phyloP scores from a whole-genome alignment of 2,797 vertebrate species.

The Enteromius radiatus region DNA sequence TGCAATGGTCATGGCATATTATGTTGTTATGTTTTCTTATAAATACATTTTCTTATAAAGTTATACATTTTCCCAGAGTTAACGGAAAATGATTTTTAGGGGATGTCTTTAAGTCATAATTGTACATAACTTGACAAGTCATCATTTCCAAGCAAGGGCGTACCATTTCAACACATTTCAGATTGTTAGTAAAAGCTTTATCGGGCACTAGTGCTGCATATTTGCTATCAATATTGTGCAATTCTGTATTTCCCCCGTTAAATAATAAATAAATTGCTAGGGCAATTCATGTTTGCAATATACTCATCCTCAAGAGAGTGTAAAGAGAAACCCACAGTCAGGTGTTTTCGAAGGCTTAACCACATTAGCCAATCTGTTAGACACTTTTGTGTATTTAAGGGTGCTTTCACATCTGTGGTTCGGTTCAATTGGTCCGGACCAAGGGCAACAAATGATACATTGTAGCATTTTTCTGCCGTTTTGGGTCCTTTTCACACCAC shows the following conservation, averaged over 20 bases:
- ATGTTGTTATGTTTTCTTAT: background rate
- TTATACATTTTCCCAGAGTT: background rate
- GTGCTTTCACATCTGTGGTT: too few species aligned
- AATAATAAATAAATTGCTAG: background rate
- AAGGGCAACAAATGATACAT: too few species aligned
- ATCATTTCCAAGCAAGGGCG: background rate
- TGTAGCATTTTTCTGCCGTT: too few species aligned
- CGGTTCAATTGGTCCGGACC: too few species aligned
- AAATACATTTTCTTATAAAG: background rate
- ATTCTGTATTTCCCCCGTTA: background rate
- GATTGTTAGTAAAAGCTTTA: background rate
- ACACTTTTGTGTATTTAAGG: too few species aligned
- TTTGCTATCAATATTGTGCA: background rate
- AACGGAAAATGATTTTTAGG: too few species aligned
- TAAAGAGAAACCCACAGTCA: slow-evolving; percentile 9
- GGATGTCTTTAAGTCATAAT: background rate
- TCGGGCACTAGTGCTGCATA: background rate
- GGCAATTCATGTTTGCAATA: background rate
- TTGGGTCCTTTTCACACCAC: too few species aligned
- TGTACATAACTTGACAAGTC: background rate
- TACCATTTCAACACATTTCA: background rate
- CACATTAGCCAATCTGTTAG: background rate
- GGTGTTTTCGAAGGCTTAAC: background rate
- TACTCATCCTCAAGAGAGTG: background rate
- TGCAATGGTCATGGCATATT: background rate